Evolutionary conservation across 2,113 vertebrate genomes (phyloP), one percentile per base, ranked within the genome.

Genomic region (Epinephelus cyanopodus): DNA sequence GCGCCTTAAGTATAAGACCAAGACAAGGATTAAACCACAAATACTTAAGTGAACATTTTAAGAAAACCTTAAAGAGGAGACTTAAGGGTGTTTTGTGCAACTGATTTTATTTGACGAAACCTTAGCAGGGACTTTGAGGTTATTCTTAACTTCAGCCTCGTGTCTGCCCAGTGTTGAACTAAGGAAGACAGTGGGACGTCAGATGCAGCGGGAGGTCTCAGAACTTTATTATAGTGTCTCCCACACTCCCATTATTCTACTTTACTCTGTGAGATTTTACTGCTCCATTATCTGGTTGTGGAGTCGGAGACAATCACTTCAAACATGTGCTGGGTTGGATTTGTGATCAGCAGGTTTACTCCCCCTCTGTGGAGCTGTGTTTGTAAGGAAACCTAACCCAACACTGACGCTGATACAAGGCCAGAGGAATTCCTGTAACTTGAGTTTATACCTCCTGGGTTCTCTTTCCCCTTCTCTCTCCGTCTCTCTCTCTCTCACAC

Each of bases 391-490:
- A 92, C 93, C 86, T 79, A 90, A 94, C 84, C 92, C 91, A 86
- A 61, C 87, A 56, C 89, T 73, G 90, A 91, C 57, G 87, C 89
- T 89, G 89, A 92, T 91, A 91, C 90, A 90, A 90, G 90, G 85
- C 91, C 86, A 78, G 89, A 93, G 92, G 92, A 93, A 94, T 93
- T 93, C 92, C 93, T 91, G 91, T 92, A 94, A 93, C 89, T 93
- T 87, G 87, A 92, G 90, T 93, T 94, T 94, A 88, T 91, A 91
- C 90, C 92, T 94, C 89, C 89, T 93, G 87, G 89, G 82, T 91
- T 90, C 87, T 90, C 84, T 70, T 86, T 74, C 68, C 70, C 72
- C 74, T 73, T 81, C 63, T 79, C 71, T 45, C 78, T 23, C 62
- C 33, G 58, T 33, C 74, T 69, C 47, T 5, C 65, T 7, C 47